These are phyloP conservation scores for Herpailurus yagouaroundi DNA, from an alignment of 2,113 vertebrate genomes.

Conservation along the genomic window DNA sequence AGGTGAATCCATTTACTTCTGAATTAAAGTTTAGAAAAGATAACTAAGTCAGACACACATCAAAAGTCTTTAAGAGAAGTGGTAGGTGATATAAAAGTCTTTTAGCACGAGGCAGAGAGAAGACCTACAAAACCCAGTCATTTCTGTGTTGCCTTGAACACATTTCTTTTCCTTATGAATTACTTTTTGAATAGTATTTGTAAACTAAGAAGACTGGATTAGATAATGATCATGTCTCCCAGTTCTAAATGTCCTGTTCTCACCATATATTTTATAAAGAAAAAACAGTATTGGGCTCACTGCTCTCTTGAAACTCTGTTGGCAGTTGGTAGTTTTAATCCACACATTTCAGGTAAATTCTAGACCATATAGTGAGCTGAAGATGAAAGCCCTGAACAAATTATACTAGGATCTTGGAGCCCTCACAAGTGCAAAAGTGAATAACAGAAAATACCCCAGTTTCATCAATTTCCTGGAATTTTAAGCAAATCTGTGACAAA, in stretches of 20 bases:
- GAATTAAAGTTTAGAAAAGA: background rate
- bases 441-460: background rate
- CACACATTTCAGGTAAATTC: background rate
- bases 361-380: background rate
- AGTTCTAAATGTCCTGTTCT: background rate
- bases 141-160: background rate
- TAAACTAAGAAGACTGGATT: background rate
- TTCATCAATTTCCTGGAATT: background rate
- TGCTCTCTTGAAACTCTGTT: background rate
- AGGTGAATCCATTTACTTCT: background rate
- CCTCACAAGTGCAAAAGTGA: background rate
- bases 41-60: background rate
- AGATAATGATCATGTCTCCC: background rate
- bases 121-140: too few relatives aligned
- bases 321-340: background rate
- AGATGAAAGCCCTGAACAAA: background rate
- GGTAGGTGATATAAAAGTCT: background rate
- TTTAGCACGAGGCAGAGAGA: background rate
- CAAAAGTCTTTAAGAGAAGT: background rate
- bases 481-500: conserved; percentile 8
- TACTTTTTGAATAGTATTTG: background rate
- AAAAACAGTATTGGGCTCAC: background rate
- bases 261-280: background rate
- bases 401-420: background rate
- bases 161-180: background rate